These are phyloP conservation scores for Danio albolineatus DNA, from an alignment of 2,797 vertebrate genomes.

Conservation along the genomic window DNA sequence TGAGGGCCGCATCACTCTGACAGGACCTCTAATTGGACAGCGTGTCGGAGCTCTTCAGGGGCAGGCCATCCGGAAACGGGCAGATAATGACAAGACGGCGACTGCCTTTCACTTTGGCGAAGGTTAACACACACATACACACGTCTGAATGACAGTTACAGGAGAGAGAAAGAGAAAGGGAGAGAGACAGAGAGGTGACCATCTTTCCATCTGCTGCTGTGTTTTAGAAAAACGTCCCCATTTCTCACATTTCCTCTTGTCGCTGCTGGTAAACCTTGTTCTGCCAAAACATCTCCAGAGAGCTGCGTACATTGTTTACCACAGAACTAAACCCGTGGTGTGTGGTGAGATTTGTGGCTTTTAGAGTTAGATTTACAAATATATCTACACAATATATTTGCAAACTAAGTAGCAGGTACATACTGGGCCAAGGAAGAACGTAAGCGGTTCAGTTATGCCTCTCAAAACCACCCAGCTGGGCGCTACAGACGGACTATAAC, in stretches of 20 bases:
- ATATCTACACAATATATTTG: no score
- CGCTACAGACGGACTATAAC: no score
- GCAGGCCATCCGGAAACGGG: constrained; percentile 78
- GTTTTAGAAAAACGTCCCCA: neutral
- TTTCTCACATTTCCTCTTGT: neutral
- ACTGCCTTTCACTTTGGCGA: constrained; percentile 82
- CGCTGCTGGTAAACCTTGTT: constrained; percentile 7
- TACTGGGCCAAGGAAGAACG: no score
- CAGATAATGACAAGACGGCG: constrained; percentile 84
- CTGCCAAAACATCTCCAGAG: neutral
- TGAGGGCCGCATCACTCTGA: constrained; percentile 75
- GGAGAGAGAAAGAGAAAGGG: constrained; percentile 22
- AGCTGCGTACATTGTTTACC: neutral
- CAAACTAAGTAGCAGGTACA: no score
- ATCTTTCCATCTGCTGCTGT: constrained; percentile 10
- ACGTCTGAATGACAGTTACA: constrained; percentile 59
- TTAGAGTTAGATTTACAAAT: no score
- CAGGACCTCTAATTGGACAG: constrained; percentile 82
- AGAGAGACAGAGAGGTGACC: constrained; percentile 14
- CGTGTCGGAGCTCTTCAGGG: constrained; percentile 77
- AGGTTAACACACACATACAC: constrained; percentile 77
- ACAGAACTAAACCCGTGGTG: no score
- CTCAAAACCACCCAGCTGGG: no score
- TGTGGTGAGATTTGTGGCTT: no score
- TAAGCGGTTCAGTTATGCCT: no score